phyloP scores from a whole-genome alignment of 2,888 invertebrate genomes.

The Epinotia demarniana region DNA sequence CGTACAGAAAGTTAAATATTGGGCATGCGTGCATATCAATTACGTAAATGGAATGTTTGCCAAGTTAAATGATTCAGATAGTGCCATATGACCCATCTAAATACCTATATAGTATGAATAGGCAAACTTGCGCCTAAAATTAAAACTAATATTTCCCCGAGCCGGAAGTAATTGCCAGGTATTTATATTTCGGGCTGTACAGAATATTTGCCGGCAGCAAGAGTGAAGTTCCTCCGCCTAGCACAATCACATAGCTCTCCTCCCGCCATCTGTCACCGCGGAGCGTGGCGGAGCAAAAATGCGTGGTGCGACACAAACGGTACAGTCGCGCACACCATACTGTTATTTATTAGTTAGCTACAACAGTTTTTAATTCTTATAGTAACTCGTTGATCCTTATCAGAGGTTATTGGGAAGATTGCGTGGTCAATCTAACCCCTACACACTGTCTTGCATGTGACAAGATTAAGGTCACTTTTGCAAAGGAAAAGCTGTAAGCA shows the following conservation, averaged over 20 bases:
- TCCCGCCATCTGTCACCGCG: constrained; percentile 41
- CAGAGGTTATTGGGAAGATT: neutral
- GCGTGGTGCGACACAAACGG: constrained; percentile 20
- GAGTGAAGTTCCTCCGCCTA: constrained; percentile 6
- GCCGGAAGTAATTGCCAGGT: constrained; percentile 26
- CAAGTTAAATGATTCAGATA: neutral
- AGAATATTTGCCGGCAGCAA: neutral
- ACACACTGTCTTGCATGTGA: neutral
- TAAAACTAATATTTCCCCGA: neutral
- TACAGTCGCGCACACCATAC: constrained; percentile 3
- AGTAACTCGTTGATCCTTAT: neutral
- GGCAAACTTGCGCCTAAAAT: neutral
- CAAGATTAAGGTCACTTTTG: neutral
- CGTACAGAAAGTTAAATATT: too few relatives aligned
- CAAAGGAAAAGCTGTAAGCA: neutral
- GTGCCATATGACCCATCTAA: too few relatives aligned
- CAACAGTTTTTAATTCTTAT: neutral
- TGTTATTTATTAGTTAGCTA: neutral
- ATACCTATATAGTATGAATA: neutral
- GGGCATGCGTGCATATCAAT: too few relatives aligned
- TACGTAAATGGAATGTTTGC: neutral
- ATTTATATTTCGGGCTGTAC: constrained; percentile 11
- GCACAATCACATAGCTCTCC: constrained; percentile 24
- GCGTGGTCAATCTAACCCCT: neutral
- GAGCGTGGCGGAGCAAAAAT: constrained; percentile 41